Percentiles rank a stretch among this genome's conserved stretches.
phyloP scores from a whole-genome alignment of 2,888 invertebrate species.

The Panzeria rudis region DNA sequence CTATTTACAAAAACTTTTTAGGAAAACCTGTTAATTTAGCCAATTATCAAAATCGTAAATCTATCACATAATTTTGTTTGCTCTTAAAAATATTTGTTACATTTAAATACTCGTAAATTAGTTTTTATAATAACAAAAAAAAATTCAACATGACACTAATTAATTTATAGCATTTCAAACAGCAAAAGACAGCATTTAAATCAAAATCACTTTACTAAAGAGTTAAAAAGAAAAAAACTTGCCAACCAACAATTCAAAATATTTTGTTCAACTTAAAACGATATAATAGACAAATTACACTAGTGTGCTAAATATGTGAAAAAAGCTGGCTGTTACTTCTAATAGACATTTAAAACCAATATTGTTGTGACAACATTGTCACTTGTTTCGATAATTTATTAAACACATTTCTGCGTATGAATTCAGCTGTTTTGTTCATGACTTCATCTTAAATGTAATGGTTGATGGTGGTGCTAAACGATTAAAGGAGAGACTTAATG shows the following conservation, averaged over 20 bases:
- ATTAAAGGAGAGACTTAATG: constrained; percentile 42
- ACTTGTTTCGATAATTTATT: constrained; percentile 69
- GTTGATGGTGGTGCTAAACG: constrained; percentile 13
- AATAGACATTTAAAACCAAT: constrained; percentile 56
- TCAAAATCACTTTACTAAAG: constrained; percentile 41
- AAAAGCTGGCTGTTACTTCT: constrained; percentile 35
- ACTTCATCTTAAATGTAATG: constrained; percentile 6
- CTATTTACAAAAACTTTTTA: too few relatives aligned
- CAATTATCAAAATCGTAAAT: background rate
- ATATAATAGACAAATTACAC: constrained; percentile 55
- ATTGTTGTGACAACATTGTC: constrained; percentile 69
- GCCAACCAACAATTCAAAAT: constrained; percentile 36
- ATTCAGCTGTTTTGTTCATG: constrained; percentile 4
- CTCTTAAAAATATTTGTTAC: background rate
- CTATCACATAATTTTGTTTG: background rate
- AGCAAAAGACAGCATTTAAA: constrained; percentile 38
- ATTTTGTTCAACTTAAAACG: constrained; percentile 19
- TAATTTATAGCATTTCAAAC: constrained; percentile 62
- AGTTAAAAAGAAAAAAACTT: constrained; percentile 12
- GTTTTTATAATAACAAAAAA: background rate
- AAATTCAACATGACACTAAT: constrained; percentile 56
- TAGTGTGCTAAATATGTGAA: constrained; percentile 51
- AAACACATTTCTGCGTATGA: constrained; percentile 50
- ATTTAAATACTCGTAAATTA: background rate
- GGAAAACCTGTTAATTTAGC: too few relatives aligned